phyloP scores from a whole-genome alignment of 2,113 vertebrate species.

The Barbus barbus region DNA sequence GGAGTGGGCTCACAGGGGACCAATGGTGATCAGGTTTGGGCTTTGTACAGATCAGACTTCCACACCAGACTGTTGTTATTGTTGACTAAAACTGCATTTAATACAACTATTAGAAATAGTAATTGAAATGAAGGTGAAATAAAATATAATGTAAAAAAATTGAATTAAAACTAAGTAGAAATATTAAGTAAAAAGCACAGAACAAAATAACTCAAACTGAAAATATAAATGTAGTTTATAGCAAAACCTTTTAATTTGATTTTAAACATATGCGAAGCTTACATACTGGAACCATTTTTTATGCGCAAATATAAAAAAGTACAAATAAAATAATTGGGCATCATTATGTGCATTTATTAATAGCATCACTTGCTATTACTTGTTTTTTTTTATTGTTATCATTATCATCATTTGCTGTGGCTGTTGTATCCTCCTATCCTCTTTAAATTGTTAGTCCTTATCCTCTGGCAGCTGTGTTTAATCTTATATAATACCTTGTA shows the following conservation, averaged over 20 bases:
- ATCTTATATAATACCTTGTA: slow-evolving; percentile 62
- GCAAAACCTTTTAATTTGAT: no score
- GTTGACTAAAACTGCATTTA: background rate
- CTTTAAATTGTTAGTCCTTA: slow-evolving; percentile 50
- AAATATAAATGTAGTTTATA: no score
- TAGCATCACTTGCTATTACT: background rate
- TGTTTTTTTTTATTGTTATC: background rate
- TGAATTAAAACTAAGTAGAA: no score
- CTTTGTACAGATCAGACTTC: background rate
- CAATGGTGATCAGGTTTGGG: background rate
- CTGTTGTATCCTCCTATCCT: slow-evolving; percentile 29
- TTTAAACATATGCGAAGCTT: background rate
- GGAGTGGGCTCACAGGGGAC: background rate
- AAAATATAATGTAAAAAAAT: no score
- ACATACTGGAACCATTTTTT: background rate
- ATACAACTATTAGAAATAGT: background rate
- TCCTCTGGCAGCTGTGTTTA: slow-evolving; percentile 64
- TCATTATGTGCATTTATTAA: no score
- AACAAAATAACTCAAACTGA: no score
- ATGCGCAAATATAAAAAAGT: no score
- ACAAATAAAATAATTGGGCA: no score
- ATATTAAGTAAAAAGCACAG: no score
- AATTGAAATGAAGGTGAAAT: background rate
- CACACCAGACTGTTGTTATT: background rate
- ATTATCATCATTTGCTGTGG: slow-evolving; percentile 4